phyloP scores from a whole-genome alignment of 2,888 invertebrate species.

The Spisula solida region DNA sequence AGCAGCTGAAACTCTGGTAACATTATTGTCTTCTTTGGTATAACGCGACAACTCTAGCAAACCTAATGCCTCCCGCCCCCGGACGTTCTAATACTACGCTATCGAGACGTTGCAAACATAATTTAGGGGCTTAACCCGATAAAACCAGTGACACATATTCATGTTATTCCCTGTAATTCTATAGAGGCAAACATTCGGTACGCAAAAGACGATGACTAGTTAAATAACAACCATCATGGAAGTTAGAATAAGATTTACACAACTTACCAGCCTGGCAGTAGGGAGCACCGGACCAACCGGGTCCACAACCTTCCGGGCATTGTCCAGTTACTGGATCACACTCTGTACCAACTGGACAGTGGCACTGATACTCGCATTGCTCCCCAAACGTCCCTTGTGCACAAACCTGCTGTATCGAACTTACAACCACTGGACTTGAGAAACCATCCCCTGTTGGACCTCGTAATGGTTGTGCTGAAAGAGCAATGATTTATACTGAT shows the following conservation, averaged over 20 bases:
- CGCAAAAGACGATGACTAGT: too few species aligned
- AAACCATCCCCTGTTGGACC: slow-evolving; percentile 13
- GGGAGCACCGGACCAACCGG: slow-evolving; percentile 72
- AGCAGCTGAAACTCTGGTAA: too few species aligned
- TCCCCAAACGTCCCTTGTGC: slow-evolving; percentile 72
- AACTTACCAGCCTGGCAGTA: slow-evolving; percentile 74
- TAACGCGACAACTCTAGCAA: too few species aligned
- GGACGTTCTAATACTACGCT: too few species aligned
- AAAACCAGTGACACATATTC: too few species aligned
- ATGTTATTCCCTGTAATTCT: too few species aligned
- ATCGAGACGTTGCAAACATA: too few species aligned
- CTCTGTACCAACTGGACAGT: slow-evolving; percentile 72
- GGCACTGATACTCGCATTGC: slow-evolving; percentile 72
- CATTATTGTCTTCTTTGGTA: too few species aligned
- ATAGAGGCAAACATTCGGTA: too few species aligned
- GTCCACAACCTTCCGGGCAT: slow-evolving; percentile 72
- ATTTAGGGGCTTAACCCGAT: too few species aligned
- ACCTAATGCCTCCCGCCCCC: too few species aligned
- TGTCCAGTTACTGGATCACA: slow-evolving; percentile 74
- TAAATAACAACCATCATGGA: background rate
- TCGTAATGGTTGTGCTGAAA: slow-evolving; percentile 28
- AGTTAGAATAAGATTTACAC: background rate
- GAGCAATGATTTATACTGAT: background rate
- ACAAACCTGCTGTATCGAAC: slow-evolving; percentile 46
- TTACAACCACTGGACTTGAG: background rate